A percentile compares a stretch with the other conserved stretches of the same genome.
Conservation (phyloP, 2,797 vertebrate genomes). For the Lacerta viridis region DNA sequence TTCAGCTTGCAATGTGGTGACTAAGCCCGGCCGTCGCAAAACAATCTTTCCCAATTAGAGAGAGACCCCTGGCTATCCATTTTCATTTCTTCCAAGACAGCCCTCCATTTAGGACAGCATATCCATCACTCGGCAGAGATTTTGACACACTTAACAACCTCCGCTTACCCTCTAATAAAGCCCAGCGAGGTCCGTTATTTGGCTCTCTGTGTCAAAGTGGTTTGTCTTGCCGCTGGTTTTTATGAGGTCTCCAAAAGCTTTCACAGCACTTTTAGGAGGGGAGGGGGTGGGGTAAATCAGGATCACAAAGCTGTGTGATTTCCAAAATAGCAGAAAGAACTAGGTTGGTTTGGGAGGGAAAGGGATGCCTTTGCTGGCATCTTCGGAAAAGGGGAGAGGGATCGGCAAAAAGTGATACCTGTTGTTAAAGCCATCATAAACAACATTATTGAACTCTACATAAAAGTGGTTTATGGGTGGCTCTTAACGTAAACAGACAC, state of each 20-base stretch:
- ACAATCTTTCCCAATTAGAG: background rate
- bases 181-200: fast-evolving
- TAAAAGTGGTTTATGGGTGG: conserved; percentile 68
- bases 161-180: background rate
- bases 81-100: background rate
- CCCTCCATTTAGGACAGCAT: background rate
- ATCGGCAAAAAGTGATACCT: conserved; percentile 55
- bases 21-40: background rate
- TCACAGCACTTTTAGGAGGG: conserved; percentile 50
- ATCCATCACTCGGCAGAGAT: background rate
- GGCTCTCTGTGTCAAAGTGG: conserved; percentile 24
- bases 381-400: conserved; percentile 64
- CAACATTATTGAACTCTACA: conserved; percentile 58
- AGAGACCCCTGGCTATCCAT: background rate
- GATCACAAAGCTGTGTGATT: conserved; percentile 57
- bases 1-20: fast-evolving
- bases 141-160: background rate
- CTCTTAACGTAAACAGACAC: conserved; percentile 64
- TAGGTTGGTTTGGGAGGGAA: background rate
- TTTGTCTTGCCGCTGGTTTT: conserved; percentile 60
- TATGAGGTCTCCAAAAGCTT: conserved; percentile 65
- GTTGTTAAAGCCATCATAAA: conserved; percentile 68
- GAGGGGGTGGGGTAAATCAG: conserved; percentile 56
- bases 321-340: background rate
- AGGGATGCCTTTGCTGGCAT: conserved; percentile 29